phyloP scores from a whole-genome alignment of 2,888 invertebrate species.

The Cantharis lateralis region DNA sequence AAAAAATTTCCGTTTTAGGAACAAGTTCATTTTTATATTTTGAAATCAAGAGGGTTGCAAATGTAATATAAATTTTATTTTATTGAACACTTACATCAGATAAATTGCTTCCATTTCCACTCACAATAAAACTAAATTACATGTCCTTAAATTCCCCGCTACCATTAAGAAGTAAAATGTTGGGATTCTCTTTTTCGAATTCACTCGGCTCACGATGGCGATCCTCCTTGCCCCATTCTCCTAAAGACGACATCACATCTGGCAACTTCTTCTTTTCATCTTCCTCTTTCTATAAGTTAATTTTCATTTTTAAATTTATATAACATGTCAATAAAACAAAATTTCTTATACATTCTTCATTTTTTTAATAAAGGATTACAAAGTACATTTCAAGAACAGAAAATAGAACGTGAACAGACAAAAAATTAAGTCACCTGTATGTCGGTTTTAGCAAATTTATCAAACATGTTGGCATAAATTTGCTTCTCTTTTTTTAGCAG shows the following conservation, averaged over 20 bases:
- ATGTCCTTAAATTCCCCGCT: constrained; percentile 78
- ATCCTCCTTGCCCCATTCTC: constrained; percentile 76
- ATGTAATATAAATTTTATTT: neutral
- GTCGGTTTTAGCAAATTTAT: constrained; percentile 84
- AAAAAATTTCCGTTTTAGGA: neutral
- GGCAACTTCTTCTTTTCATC: constrained; percentile 68
- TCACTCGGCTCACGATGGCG: constrained; percentile 73
- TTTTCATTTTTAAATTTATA: neutral
- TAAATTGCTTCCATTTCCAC: neutral
- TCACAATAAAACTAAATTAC: constrained; percentile 54
- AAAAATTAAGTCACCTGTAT: constrained; percentile 66
- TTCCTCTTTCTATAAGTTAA: constrained; percentile 67
- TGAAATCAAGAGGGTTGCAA: neutral
- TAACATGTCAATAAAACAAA: constrained; percentile 2
- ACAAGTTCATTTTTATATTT: neutral
- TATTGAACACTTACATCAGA: neutral
- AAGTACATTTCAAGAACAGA: constrained; percentile 3
- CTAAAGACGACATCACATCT: constrained; percentile 74
- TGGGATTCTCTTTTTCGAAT: constrained; percentile 79
- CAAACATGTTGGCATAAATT: constrained; percentile 94
- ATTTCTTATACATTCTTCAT: constrained; percentile 1
- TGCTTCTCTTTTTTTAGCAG: constrained; percentile 81
- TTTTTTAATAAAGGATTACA: neutral
- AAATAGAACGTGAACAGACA: constrained; percentile 2
- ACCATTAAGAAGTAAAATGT: constrained; percentile 74